A percentile compares a stretch with the other conserved stretches of the same genome.
Conservation (phyloP, 2,888 invertebrate genomes). For the Drosophila engyochracea region DNA sequence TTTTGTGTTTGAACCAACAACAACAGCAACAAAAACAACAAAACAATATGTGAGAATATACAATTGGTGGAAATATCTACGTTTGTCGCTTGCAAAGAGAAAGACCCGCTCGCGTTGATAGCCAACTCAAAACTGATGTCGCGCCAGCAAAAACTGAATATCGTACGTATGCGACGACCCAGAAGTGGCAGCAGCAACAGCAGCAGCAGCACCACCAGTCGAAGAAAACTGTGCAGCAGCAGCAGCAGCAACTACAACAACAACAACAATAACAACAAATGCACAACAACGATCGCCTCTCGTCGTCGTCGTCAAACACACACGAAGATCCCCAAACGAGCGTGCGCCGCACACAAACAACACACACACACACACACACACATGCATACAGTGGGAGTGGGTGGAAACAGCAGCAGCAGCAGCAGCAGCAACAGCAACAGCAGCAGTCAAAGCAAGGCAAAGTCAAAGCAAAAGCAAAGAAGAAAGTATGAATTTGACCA, state of each 20-base stretch:
- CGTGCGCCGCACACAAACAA: slow-evolving; percentile 27
- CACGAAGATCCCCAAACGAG: slow-evolving; percentile 52
- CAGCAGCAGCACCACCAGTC: slow-evolving; percentile 40
- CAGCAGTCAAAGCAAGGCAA: slow-evolving; percentile 21
- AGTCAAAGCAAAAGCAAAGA: slow-evolving; percentile 52
- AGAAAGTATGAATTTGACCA: slow-evolving; percentile 67
- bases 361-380: slow-evolving; percentile 11
- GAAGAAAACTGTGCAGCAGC: slow-evolving; percentile 67
- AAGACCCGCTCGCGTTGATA: slow-evolving; percentile 86
- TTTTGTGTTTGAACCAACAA: slow-evolving; percentile 55
- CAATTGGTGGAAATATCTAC: slow-evolving; percentile 81
- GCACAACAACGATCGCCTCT: slow-evolving; percentile 65
- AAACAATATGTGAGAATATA: slow-evolving; percentile 69
- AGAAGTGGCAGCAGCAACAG: slow-evolving; percentile 59
- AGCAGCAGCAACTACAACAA: slow-evolving; percentile 19
- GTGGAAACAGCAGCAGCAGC: slow-evolving; percentile 41
- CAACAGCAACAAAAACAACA: slow-evolving; percentile 71
- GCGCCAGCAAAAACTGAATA: slow-evolving; percentile 80
- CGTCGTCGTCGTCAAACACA: slow-evolving; percentile 26
- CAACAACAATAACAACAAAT: slow-evolving; percentile 40
- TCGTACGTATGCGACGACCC: slow-evolving; percentile 75
- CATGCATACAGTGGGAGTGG: slow-evolving; percentile 58
- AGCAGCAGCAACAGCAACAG: slow-evolving; percentile 35
- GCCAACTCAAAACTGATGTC: slow-evolving; percentile 86
- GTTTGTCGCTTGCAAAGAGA: slow-evolving; percentile 86